Conservation (phyloP, 2,888 invertebrate genomes). For the Ischnura elegans region DNA sequence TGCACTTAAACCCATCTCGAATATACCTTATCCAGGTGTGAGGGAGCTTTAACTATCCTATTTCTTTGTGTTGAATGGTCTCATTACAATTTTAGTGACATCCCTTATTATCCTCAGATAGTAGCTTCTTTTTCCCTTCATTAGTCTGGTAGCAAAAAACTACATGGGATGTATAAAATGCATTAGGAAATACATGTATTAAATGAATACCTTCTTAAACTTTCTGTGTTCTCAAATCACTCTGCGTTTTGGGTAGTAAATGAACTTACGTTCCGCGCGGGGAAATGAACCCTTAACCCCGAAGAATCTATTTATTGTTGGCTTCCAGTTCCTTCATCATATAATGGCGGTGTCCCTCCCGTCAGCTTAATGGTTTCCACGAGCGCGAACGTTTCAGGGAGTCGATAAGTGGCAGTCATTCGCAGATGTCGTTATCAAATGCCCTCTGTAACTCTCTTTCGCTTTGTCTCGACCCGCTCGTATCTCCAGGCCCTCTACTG, state of each 20-base stretch:
- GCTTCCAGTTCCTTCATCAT: background rate
- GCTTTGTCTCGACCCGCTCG: background rate
- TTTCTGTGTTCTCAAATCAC: no score
- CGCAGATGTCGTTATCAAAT: conserved; percentile 62
- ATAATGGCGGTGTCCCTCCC: background rate
- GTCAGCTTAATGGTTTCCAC: background rate
- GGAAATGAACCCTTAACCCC: background rate
- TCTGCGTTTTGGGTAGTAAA: background rate
- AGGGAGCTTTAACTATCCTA: no score
- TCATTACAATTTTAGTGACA: no score
- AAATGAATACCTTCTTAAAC: no score
- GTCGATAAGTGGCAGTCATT: conserved; percentile 65
- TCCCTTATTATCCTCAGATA: no score
- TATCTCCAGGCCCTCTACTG: background rate
- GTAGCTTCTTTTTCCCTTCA: no score
- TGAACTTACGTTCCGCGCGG: background rate
- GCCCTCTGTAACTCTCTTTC: conserved; percentile 19
- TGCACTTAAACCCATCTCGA: no score
- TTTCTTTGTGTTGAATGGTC: no score
- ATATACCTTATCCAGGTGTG: no score
- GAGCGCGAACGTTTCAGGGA: conserved; percentile 40
- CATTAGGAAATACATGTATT: no score
- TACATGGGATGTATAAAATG: no score
- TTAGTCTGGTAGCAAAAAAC: no score
- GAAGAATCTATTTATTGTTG: background rate